Evolutionary conservation across 1,140 invertebrate genomes (phyloP), one percentile per base, ranked within the genome.

Genomic region (Zophobas morio): DNA sequence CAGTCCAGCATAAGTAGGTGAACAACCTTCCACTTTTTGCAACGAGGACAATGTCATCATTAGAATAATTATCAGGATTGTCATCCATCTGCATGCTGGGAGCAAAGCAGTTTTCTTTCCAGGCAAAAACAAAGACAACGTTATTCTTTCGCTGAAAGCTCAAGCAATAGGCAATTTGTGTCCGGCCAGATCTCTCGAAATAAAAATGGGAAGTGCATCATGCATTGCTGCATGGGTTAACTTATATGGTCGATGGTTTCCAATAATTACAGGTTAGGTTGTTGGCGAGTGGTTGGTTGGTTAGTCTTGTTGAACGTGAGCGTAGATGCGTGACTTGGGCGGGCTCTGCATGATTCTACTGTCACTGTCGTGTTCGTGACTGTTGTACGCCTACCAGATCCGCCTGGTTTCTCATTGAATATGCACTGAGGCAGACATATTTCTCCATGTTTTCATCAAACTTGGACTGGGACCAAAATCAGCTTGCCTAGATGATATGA

Each of bases 291-390:
- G 74, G 79, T 80, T 80, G 80, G 80, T 81, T 80, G 81, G 79
- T 79, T 77, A 78, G 70, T 77, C 77, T 79, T 81, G 79, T 80
- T 75, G 79, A 79, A 80, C 79, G 81, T 66, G 77, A 79, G 66
- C 79, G 79, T 75, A 73, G 79, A 82, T 80, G 81, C 81, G 81
- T 82, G 81, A 81, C 81, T 81, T 78, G 77, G 79, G 80, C 78
- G 78, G 80, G 80, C 76, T 74, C 72, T 75, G 56, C 80, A 78
- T 80, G 79, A 81, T 80, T 81, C 81, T 74, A 79, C 79, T 81
- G 79, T 81, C 79, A 81, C 77, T 77, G 79, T 80, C 77, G 74
- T 73, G 77, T 81, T 78, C 79, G 79, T 80, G 79, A 80, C 79
- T 78, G 37, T 57, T 76, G 47, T 78, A 80, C 79, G 79, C 79